Evolutionary conservation across 2,797 vertebrate species (phyloP), one percentile per base, ranked within the genome.

Genomic region (Lophius americanus): DNA sequence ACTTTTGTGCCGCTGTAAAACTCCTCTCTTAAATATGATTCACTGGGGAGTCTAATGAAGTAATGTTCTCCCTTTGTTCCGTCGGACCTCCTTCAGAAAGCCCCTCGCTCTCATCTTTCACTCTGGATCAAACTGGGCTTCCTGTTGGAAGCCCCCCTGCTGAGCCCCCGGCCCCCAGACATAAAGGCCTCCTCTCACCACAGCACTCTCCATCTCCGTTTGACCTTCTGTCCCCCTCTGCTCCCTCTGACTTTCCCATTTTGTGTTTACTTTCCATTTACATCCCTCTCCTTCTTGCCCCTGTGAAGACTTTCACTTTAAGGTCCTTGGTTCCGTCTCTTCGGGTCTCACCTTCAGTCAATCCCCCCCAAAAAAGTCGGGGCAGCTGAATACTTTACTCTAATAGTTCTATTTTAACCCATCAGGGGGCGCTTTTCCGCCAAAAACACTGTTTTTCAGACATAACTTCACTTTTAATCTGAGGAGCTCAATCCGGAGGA

Each of bases 171-270:
- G 83, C 86, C 87, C 89, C 65, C 75, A 82, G 84, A 88, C 85
- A 90, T 88, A 91, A 92, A 91, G 75, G 84, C 81, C 82, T 78
- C 68, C 78, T 79, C 76, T 78, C 59, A 10, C 82, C 68, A 67
- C 58, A 80, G 70, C 76, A 73, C 83, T 82, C 79, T 82, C 76
- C 75, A 79, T 81, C 65, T 84, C 83, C 6, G 68, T 79, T 80
- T 90, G 90, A 92, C 91, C 88, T 88, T 91, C 88, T 84, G 81
- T 86, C 81, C 59, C 62, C n/a, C 70, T 61, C 33, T 60, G 49
- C 70, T 72, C 68, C 58, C 49, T 46, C 41, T 5, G 48, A 50
- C 70, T 71, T 56, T 43, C 42, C 11, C 48, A 61, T 68, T 81
- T 68, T 74, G 58, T 69, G 58, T 79, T 84, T 51, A 70, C 51